A percentile compares a stretch with the other conserved stretches of the same genome.
These are phyloP conservation scores for Gibbula magus DNA, from an alignment of 2,888 invertebrate genomes.

Conservation along the genomic window DNA sequence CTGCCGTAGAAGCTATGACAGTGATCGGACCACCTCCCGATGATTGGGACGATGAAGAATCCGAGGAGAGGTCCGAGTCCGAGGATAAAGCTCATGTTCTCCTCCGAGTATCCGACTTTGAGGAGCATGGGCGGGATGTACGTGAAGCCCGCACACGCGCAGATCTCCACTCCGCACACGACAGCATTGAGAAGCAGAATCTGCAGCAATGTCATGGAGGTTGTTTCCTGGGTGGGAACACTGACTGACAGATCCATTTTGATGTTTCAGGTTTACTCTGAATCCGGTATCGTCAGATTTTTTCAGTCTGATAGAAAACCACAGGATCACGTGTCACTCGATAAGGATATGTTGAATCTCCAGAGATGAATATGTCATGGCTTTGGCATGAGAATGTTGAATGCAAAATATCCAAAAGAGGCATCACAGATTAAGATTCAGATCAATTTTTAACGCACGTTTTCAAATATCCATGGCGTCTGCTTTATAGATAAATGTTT, in stretches of 20 bases:
- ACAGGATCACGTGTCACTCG: no score
- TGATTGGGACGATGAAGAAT: constrained; percentile 74
- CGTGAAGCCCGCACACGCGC: constrained; percentile 76
- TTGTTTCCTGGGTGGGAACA: not conserved
- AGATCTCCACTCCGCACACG: constrained; percentile 77
- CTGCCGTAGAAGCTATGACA: constrained; percentile 74
- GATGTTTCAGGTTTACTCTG: not conserved
- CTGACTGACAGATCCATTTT: not conserved
- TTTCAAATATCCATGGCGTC: no score
- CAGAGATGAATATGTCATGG: no score
- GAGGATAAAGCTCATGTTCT: constrained; percentile 75
- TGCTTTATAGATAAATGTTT: no score
- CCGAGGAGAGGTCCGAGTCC: constrained; percentile 76
- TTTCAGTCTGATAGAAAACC: no score
- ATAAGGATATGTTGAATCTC: no score
- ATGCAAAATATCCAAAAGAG: no score
- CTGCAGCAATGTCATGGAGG: constrained; percentile 54
- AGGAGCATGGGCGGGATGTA: constrained; percentile 77
- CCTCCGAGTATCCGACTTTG: constrained; percentile 76
- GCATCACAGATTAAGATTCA: no score
- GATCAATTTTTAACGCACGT: no score
- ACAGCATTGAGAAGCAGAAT: constrained; percentile 74
- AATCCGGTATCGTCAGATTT: no score
- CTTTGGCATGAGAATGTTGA: no score
- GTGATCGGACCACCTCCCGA: constrained; percentile 75